These are phyloP conservation scores for Apodemus speciosus DNA, from an alignment of 2,113 vertebrate species.

Conservation along the genomic window DNA sequence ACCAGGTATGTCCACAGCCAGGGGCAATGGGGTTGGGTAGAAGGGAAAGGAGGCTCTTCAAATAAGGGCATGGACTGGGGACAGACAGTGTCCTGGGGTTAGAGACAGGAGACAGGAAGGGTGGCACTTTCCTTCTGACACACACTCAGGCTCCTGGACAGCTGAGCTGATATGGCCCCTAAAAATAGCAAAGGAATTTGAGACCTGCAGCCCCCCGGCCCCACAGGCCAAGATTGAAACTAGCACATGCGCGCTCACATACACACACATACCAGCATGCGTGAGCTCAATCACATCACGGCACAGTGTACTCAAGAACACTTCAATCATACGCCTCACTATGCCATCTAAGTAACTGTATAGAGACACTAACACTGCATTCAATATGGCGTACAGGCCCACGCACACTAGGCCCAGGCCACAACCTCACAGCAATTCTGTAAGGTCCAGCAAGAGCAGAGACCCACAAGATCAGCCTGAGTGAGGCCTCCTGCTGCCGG, in stretches of 20 bases:
- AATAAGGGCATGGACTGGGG: background rate
- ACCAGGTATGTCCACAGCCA: conserved; percentile 61
- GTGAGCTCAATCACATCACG: conserved; percentile 18
- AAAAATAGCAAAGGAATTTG: conserved; percentile 82
- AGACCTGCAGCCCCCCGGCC: conserved; percentile 76
- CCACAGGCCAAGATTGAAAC: conserved; percentile 55
- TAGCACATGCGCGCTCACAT: background rate
- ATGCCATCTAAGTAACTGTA: conserved; percentile 52
- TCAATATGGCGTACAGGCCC: background rate
- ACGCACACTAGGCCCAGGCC: background rate
- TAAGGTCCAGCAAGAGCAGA: background rate
- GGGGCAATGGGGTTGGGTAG: background rate
- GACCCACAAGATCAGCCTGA: background rate
- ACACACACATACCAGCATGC: background rate
- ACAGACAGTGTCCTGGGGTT: background rate
- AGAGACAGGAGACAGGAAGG: conserved; percentile 37
- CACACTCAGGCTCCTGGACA: conserved; percentile 66
- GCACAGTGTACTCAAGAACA: conserved; percentile 44
- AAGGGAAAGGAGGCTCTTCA: background rate
- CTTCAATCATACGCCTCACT: conserved; percentile 41
- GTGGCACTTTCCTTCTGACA: conserved; percentile 61
- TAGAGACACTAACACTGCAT: conserved; percentile 17
- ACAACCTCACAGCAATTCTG: background rate
- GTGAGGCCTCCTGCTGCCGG: background rate
- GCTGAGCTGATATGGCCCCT: conserved; percentile 79